These are phyloP conservation scores for Gryllus longicercus DNA, from an alignment of 2,888 invertebrate species.

Conservation along the genomic window DNA sequence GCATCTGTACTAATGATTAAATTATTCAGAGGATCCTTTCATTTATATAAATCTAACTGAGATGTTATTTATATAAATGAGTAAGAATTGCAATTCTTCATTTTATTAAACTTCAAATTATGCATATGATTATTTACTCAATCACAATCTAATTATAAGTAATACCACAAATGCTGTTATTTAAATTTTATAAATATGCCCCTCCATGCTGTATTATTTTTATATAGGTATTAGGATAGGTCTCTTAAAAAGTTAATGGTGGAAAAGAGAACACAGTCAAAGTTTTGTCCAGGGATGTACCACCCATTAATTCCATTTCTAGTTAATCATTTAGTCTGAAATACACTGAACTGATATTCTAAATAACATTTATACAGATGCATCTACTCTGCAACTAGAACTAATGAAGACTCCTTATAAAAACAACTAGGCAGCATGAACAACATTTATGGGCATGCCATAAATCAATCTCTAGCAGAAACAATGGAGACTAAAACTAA, in stretches of 20 bases:
- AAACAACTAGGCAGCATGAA: conserved; percentile 22
- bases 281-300: not conserved
- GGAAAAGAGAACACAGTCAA: conserved; percentile 7
- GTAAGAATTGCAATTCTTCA: too few relatives aligned
- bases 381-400: conserved; percentile 11
- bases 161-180: too few relatives aligned
- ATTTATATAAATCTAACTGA: too few relatives aligned
- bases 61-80: too few relatives aligned
- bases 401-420: conserved; percentile 17
- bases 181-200: not conserved
- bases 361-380: conserved; percentile 17
- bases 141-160: too few relatives aligned
- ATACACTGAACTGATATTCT: conserved; percentile 17
- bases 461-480: conserved; percentile 30
- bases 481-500: conserved; percentile 28
- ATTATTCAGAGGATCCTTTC: too few relatives aligned
- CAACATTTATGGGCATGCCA: conserved; percentile 32
- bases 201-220: not conserved
- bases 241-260: not conserved
- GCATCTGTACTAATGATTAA: too few relatives aligned
- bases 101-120: too few relatives aligned
- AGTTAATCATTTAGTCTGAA: not conserved
- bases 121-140: too few relatives aligned
- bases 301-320: conserved; percentile 4
- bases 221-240: not conserved